phyloP scores from a whole-genome alignment of 2,113 vertebrate genomes.

The Paradoxurus hermaphroditus region DNA sequence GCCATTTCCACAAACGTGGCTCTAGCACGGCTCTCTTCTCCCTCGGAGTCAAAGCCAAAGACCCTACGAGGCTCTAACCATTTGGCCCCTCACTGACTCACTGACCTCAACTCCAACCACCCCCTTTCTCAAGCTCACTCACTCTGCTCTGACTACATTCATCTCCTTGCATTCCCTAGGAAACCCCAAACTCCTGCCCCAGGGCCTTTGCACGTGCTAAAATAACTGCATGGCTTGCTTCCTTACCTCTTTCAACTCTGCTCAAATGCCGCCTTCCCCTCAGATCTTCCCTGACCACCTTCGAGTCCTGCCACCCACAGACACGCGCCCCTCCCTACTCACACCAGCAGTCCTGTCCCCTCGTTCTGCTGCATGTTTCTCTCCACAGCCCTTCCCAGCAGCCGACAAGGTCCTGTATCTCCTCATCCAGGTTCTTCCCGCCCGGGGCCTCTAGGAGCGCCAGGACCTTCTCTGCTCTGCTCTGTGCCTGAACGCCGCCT shows the following conservation, averaged over 20 bases:
- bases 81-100: no score
- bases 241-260: background rate
- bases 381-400: background rate
- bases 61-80: background rate
- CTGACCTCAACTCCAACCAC: background rate
- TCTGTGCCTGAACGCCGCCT: background rate
- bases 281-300: background rate
- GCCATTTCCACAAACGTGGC: background rate
- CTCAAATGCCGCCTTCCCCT: background rate
- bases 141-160: background rate
- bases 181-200: background rate
- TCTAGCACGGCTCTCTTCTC: background rate
- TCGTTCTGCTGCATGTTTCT: background rate
- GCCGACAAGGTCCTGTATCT: background rate
- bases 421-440: background rate
- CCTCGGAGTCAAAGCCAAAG: background rate
- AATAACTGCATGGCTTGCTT: background rate
- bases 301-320: background rate
- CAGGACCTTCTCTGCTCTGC: background rate
- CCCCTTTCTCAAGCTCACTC: background rate
- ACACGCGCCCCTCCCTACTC: background rate
- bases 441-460: accelerated
- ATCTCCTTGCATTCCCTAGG: background rate
- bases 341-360: background rate
- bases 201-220: background rate